phyloP scores from a whole-genome alignment of 2,888 invertebrate species.

The Acrobasis suavella region DNA sequence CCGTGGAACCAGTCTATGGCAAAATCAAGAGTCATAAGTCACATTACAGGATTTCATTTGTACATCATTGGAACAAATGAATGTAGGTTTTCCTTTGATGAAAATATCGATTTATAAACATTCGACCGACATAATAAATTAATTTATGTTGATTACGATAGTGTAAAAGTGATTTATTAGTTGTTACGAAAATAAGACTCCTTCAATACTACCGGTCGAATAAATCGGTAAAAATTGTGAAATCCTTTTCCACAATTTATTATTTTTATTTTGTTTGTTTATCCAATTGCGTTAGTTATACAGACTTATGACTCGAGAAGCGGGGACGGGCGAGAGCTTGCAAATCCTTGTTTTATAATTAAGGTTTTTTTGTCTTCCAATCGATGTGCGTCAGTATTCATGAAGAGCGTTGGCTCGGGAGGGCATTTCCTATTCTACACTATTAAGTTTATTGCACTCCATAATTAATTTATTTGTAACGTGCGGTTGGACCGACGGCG shows the following conservation, averaged over 20 bases:
- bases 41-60: neutral
- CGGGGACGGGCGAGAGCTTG: conserved; percentile 1
- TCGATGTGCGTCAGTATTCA: conserved; percentile 62
- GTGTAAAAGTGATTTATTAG: no score
- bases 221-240: neutral
- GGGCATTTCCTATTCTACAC: conserved; percentile 77
- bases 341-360: conserved; percentile 33
- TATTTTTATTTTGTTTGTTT: neutral
- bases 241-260: no score
- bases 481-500: conserved; percentile 35
- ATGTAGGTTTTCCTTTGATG: no score
- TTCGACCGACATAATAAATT: neutral
- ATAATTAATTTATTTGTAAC: conserved; percentile 52
- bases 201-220: no score
- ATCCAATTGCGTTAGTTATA: neutral
- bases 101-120: neutral
- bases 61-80: no score
- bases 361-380: conserved; percentile 59
- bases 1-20: conserved; percentile 33
- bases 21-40: neutral
- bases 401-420: conserved; percentile 55
- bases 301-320: conserved; percentile 4
- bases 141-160: no score
- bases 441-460: conserved; percentile 77
- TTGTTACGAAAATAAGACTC: no score